Percentiles rank a stretch among this genome's conserved stretches.
Conservation (phyloP, 2,113 vertebrate genomes). For the Dipodomys spectabilis region DNA sequence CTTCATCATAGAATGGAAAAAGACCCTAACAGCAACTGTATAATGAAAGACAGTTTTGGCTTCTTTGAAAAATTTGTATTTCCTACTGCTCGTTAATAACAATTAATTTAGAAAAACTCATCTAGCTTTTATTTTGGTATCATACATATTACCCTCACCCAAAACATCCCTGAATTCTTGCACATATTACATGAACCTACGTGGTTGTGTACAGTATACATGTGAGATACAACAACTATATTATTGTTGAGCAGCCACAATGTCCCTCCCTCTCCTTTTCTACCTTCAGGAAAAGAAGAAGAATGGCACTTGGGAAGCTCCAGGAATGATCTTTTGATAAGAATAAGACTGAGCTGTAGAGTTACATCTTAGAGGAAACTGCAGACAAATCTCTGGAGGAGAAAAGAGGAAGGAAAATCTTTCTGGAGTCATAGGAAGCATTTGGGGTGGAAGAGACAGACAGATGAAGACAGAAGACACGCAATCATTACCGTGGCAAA, state of each 20-base stretch:
- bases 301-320: neutral
- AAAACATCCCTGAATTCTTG: neutral
- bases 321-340: constrained; percentile 47
- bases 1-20: constrained; percentile 14
- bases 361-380: constrained; percentile 67
- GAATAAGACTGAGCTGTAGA: constrained; percentile 18
- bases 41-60: neutral
- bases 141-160: neutral
- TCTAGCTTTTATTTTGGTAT: constrained; percentile 21
- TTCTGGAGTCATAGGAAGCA: neutral
- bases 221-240: neutral
- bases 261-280: rapidly evolving
- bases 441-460: neutral
- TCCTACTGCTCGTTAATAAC: neutral
- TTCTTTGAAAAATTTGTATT: constrained; percentile 11
- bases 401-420: neutral
- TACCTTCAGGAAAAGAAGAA: neutral
- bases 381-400: neutral
- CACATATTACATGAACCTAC: neutral
- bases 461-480: neutral
- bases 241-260: neutral
- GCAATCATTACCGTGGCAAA: neutral
- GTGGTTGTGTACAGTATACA: neutral
- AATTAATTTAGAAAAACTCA: neutral
- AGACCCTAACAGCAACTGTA: neutral